A percentile compares a stretch with the other conserved stretches of the same genome.
Conservation (phyloP, 2,797 vertebrate species). For the Trachops cirrhosus region DNA sequence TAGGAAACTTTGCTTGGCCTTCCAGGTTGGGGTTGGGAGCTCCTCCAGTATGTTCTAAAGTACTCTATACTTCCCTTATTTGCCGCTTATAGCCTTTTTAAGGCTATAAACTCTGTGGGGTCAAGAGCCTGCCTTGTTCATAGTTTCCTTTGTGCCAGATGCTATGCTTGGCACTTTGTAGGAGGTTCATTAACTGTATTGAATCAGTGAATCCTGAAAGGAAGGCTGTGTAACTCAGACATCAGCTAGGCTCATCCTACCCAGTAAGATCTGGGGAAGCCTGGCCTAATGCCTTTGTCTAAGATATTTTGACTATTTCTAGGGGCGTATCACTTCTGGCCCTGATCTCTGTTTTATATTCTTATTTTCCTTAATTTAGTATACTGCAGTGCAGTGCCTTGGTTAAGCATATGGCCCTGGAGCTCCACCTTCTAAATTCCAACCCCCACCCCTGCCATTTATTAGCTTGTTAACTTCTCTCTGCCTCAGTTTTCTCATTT, state of each 20-base stretch:
- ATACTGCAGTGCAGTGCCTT: background rate
- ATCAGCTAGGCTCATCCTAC: background rate
- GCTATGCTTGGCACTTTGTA: background rate
- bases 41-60: background rate
- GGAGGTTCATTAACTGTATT: background rate
- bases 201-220: background rate
- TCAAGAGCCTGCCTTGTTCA: background rate
- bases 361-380: background rate
- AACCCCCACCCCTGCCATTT: background rate
- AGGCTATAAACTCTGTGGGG: background rate
- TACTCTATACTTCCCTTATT: background rate
- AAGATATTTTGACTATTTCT: background rate
- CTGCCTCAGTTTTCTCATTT: background rate
- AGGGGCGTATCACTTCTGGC: background rate
- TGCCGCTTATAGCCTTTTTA: background rate
- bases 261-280: background rate
- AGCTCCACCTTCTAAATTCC: background rate
- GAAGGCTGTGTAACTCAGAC: background rate
- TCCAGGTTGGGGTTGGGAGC: background rate
- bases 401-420: background rate
- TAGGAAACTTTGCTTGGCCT: background rate
- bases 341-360: background rate
- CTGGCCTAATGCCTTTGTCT: background rate
- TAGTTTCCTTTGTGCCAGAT: background rate
- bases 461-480: background rate